These are phyloP conservation scores for Apolygus lucorum DNA, from an alignment of 1,140 invertebrate species.

Conservation along the genomic window DNA sequence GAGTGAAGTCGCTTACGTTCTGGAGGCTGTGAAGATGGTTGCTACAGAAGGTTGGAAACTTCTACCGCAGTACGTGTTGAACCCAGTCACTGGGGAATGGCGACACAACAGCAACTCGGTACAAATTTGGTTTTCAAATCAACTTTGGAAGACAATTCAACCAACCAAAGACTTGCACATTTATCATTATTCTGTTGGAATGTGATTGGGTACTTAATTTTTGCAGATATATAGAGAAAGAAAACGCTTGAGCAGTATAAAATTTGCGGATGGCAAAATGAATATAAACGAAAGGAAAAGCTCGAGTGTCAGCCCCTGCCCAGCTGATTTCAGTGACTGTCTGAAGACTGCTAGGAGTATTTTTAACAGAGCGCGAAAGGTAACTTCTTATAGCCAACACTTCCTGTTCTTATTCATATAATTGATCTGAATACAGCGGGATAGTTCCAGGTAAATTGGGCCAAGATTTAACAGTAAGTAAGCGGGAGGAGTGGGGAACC, in stretches of 20 bases:
- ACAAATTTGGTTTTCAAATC: constrained; percentile 15
- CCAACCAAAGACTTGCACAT: too few species aligned
- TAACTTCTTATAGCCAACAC: constrained; percentile 29
- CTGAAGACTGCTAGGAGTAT: constrained; percentile 66
- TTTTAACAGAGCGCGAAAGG: constrained; percentile 65
- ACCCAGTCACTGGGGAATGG: constrained; percentile 84
- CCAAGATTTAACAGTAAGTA: too few species aligned
- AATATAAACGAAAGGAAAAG: constrained; percentile 55
- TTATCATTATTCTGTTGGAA: too few species aligned
- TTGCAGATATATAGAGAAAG: constrained; percentile 58
- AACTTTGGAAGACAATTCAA: too few species aligned
- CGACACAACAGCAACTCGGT: constrained; percentile 68
- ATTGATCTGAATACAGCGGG: background rate
- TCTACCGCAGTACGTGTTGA: constrained; percentile 75
- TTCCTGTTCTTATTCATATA: background rate
- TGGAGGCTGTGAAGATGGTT: constrained; percentile 78
- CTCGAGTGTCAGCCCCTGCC: constrained; percentile 58
- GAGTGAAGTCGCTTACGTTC: constrained; percentile 66
- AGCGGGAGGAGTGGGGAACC: too few species aligned
- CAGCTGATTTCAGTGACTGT: constrained; percentile 62
- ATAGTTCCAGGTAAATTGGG: too few species aligned
- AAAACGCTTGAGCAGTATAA: constrained; percentile 70
- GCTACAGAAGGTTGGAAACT: constrained; percentile 83
- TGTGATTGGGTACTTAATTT: constrained; percentile 7
- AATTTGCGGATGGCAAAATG: constrained; percentile 68